Evolutionary conservation across 1,140 invertebrate species (phyloP).

Genomic region (Drosophila fuyamai): DNA sequence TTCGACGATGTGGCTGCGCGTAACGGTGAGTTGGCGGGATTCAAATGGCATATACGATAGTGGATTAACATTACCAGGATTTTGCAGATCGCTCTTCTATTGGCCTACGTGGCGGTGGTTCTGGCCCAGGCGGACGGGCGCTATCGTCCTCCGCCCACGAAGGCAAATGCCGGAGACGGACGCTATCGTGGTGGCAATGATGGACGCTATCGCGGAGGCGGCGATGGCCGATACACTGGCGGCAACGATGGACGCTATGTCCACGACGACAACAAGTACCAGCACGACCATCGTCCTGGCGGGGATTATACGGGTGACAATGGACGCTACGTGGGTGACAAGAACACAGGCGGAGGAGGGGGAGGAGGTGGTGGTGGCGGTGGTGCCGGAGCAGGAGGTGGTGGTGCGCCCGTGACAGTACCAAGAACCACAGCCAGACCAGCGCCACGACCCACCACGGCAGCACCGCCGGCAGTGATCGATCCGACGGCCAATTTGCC

Average conservation of each 20-base stretch:
- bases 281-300: conserved; percentile 67
- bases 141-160: conserved; percentile 62
- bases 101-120: conserved; percentile 38
- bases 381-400: conserved; percentile 35
- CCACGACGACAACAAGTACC: conserved; percentile 73
- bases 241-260: conserved; percentile 79
- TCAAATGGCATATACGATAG: not conserved
- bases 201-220: conserved; percentile 64
- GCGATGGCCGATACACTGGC: conserved; percentile 70
- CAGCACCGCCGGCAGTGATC: conserved; percentile 11
- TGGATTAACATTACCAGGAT: not conserved
- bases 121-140: conserved; percentile 79
- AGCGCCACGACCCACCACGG: conserved; percentile 22
- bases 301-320: conserved; percentile 55
- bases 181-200: conserved; percentile 44
- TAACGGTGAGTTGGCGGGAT: conserved; percentile 55
- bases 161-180: conserved; percentile 50
- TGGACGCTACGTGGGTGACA: conserved; percentile 52
- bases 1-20: conserved; percentile 65
- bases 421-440: conserved; percentile 2
- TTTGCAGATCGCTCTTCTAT: conserved; percentile 47
- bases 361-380: conserved; percentile 24
- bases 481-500: conserved; percentile 55
- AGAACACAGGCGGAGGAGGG: conserved; percentile 35
- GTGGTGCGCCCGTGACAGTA: conserved; percentile 11